These are phyloP conservation scores for Neotragus moschatus DNA, from an alignment of 2,113 vertebrate species.

Conservation along the genomic window DNA sequence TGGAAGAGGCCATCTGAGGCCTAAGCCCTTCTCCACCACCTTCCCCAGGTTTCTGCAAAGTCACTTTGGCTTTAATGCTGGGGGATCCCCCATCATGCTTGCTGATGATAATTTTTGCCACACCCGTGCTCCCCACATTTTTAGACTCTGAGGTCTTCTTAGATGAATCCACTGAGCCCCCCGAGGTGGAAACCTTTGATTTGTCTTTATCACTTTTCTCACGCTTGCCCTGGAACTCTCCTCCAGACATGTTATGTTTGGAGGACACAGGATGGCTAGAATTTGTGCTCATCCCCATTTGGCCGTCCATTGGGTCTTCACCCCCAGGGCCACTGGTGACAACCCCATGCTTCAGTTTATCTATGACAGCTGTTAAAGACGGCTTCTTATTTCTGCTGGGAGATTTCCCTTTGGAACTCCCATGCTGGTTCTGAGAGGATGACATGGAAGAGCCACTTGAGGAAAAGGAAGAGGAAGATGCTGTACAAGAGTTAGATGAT, in stretches of 20 bases:
- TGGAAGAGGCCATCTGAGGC: conserved; percentile 92
- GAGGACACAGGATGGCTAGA: conserved; percentile 86
- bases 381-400: conserved; percentile 99
- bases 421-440: conserved; percentile 85
- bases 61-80: conserved; percentile 98
- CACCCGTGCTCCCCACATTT: conserved; percentile 87
- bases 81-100: conserved; percentile 97
- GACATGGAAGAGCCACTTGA: conserved; percentile 89
- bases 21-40: conserved; percentile 90
- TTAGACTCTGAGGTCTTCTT: conserved; percentile 94
- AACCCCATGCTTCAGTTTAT: conserved; percentile 96
- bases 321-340: conserved; percentile 91
- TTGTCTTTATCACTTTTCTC: conserved; percentile 98
- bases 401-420: conserved; percentile 96
- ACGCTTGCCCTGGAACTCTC: conserved; percentile 91
- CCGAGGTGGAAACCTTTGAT: conserved; percentile 90
- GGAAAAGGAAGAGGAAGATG: conserved; percentile 85
- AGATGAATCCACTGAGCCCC: conserved; percentile 86
- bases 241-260: conserved; percentile 90
- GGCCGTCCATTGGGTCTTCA: conserved; percentile 91
- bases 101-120: conserved; percentile 99
- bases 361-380: conserved; percentile 96
- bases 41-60: conserved; percentile 94
- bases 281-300: conserved; percentile 85
- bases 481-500: conserved; percentile 83